Percentiles rank a stretch among this genome's conserved stretches.
These are phyloP conservation scores for Melinopterus prodromus DNA, from an alignment of 2,888 invertebrate species.

Conservation along the genomic window DNA sequence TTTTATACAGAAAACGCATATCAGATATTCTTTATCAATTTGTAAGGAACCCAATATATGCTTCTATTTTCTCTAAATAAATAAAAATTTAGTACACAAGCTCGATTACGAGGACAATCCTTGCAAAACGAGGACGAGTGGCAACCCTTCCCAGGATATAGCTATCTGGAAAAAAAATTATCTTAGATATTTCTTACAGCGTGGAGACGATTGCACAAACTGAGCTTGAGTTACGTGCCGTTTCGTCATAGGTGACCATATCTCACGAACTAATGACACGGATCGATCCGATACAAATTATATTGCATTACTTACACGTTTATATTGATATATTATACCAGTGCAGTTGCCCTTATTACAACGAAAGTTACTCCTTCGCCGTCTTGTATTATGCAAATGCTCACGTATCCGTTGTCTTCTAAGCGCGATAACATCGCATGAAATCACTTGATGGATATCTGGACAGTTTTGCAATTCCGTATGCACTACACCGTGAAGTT, in stretches of 20 bases:
- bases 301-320: neutral
- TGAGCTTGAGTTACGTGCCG: neutral
- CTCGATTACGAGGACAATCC: too few relatives aligned
- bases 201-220: neutral
- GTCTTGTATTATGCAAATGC: neutral
- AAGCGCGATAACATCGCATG: neutral
- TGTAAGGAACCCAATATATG: too few relatives aligned
- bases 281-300: neutral
- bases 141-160: neutral
- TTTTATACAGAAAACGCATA: too few relatives aligned
- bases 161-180: neutral
- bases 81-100: too few relatives aligned
- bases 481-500: conserved; percentile 4
- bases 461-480: conserved; percentile 4
- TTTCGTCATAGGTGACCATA: conserved; percentile 4
- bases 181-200: neutral
- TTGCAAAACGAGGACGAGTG: too few relatives aligned
- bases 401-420: neutral
- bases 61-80: too few relatives aligned
- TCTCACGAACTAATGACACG: neutral
- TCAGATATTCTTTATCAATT: too few relatives aligned
- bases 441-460: conserved; percentile 4
- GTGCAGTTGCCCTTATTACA: neutral
- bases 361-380: neutral
- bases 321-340: neutral